Conservation (phyloP, 2,113 vertebrate species). For the human (Homo sapiens) region DNA sequence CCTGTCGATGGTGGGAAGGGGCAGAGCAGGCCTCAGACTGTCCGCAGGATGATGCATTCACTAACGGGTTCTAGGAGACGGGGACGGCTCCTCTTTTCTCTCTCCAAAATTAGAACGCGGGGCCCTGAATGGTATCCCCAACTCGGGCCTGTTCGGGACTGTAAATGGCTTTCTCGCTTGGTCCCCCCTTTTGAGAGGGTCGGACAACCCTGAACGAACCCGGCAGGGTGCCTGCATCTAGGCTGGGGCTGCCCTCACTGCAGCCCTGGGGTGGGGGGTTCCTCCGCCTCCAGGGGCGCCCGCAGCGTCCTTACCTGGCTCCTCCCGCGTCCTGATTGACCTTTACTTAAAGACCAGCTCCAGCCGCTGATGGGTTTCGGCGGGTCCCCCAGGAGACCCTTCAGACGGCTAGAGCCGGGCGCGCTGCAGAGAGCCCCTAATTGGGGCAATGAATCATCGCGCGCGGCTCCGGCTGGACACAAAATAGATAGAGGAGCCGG, state of each 20-base stretch:
- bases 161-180: neutral
- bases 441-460: slow-evolving; percentile 73
- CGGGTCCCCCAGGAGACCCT: slow-evolving; percentile 63
- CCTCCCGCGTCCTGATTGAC: slow-evolving; percentile 59
- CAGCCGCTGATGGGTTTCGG: slow-evolving; percentile 39
- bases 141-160: neutral
- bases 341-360: slow-evolving; percentile 67
- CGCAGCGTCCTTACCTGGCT: slow-evolving; percentile 51
- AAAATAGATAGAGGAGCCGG: slow-evolving; percentile 61
- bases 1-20: neutral
- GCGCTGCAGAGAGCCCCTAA: slow-evolving; percentile 66
- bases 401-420: slow-evolving; percentile 39
- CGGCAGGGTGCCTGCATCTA: neutral
- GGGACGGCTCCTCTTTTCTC: neutral
- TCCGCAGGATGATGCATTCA: neutral
- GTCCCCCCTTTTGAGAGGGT: neutral
- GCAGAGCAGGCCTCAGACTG: neutral
- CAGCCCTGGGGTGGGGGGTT: neutral
- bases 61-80: neutral
- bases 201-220: no score
- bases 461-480: slow-evolving; percentile 58
- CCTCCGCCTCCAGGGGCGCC: neutral
- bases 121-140: neutral
- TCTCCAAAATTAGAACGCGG: neutral
- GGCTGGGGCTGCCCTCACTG: no score